Base-by-base conservation (phyloP, 2,888 invertebrate species). In the Tipula vernalis region DNA sequence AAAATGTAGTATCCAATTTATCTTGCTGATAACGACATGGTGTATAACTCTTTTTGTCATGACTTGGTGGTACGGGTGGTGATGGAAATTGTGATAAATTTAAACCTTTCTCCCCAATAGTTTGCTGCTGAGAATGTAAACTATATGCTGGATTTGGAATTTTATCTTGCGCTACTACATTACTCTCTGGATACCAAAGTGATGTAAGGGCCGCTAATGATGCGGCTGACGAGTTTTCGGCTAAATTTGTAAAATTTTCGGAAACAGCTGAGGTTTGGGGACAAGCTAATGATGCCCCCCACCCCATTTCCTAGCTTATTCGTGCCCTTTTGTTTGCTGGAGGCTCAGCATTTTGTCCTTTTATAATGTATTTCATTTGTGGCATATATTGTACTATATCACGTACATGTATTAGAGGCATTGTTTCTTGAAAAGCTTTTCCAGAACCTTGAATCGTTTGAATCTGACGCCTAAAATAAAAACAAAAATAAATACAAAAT, bases 311-410 rank as follows among this genome's bases (percentile, higher is more conserved):
- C 92, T 92, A 92, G 92, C 92, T 92, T 88, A 91, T 90, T 87
- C 92, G 90, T 51, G 91, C 89, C 47, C 92, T 90, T 88, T 92
- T 92, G 86, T 90, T 89, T 85, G 91, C 90, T 88, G 91, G 91
- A 89, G 91, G 91, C 87, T 91, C 91, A 89, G 91, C 90, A 88
- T 90, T 91, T 87, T 87, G 87, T 39, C 86, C 87, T 88, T 91
- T 90, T 92, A 96, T 93, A 95, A 97, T 96, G 92, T 96, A 97
- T 90, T 96, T 96, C 92, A 97, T 92, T 92, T 97, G 97, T 42
- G 96, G 95, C 96, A 96, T 96, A 91, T 94, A 96, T 90, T 95
- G 95, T 92, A 96, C 95, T 88, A 97, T 95, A 92, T 96, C 96
- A 88, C 95, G 94, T 89, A 97, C 96, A 92, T 96, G 96, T 87